Evolutionary conservation across 2,797 vertebrate genomes (phyloP).

Genomic region (Melanotaenia trifasciata): DNA sequence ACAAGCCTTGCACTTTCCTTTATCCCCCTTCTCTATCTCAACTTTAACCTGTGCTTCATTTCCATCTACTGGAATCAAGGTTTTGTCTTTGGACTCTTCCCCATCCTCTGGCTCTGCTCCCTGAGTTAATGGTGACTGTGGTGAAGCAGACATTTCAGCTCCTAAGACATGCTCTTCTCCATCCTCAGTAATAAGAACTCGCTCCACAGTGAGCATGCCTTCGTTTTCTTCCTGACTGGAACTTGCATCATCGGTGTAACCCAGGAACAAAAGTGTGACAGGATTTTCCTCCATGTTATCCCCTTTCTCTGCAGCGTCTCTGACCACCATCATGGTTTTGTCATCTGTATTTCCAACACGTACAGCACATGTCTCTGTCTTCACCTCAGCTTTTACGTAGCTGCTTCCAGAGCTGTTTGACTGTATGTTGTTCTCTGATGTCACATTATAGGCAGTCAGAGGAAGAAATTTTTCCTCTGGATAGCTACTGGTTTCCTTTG

Average conservation of each 20-base stretch:
- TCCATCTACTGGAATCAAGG: conserved; percentile 56
- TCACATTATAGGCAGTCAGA: background rate
- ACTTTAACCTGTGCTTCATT: conserved; percentile 28
- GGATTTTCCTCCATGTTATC: conserved; percentile 58
- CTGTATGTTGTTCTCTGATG: conserved; percentile 9
- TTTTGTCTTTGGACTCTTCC: conserved; percentile 21
- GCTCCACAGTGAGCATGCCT: conserved; percentile 70
- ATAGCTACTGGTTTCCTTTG: conserved; percentile 8
- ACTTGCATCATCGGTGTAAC: conserved; percentile 64
- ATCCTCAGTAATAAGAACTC: conserved; percentile 76
- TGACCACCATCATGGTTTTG: conserved; percentile 5
- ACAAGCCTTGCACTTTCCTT: conserved; percentile 71
- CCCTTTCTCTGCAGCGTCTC: conserved; percentile 25
- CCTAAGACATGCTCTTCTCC: conserved; percentile 68
- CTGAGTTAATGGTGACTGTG: conserved; percentile 5
- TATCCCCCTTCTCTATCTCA: conserved; percentile 31
- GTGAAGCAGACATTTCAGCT: conserved; percentile 4
- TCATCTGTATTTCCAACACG: conserved; percentile 21
- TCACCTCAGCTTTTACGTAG: background rate
- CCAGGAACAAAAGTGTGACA: conserved; percentile 79
- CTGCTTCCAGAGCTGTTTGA: background rate
- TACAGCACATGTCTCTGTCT: conserved; percentile 2
- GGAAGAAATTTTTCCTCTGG: conserved; percentile 7
- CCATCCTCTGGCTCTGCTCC: conserved; percentile 3
- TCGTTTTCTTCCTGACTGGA: conserved; percentile 33